Conservation (phyloP, 2,888 invertebrate genomes). For the Theristus sp. region DNA sequence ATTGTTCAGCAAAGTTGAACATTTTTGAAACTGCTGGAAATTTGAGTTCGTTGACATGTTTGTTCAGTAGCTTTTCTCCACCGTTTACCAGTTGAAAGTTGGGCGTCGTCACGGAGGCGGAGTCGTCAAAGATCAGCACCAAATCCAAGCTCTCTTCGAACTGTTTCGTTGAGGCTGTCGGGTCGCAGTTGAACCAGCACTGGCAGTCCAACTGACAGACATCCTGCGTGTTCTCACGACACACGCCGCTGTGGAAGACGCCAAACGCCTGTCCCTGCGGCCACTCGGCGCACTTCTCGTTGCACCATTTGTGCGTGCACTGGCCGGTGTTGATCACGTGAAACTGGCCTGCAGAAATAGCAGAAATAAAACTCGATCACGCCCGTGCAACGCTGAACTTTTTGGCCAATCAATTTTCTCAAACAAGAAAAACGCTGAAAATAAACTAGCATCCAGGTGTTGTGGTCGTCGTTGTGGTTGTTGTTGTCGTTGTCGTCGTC, state of each 20-base stretch:
- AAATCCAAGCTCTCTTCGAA: background rate
- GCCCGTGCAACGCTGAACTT: no score
- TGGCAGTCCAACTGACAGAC: background rate
- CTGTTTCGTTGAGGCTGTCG: background rate
- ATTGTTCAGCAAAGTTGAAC: no score
- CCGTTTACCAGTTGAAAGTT: background rate
- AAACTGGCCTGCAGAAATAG: no score
- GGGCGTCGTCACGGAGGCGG: background rate
- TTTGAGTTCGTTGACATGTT: no score
- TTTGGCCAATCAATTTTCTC: background rate
- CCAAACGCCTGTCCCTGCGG: background rate
- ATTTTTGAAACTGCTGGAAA: no score
- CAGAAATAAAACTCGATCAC: no score
- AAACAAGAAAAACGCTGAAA: background rate
- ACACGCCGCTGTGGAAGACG: background rate
- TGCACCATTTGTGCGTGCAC: background rate
- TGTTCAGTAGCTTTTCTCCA: no score
- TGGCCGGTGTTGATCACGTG: background rate
- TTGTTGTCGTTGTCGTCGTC: background rate
- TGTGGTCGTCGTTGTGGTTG: background rate
- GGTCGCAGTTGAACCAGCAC: background rate
- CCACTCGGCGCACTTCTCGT: background rate
- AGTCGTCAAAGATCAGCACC: background rate
- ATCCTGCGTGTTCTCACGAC: background rate
- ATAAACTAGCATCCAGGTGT: background rate